Evolutionary conservation across 53 echinoderm and acorn worm genomes (phyloP).

Genomic region (Echinometra lucunter): DNA sequence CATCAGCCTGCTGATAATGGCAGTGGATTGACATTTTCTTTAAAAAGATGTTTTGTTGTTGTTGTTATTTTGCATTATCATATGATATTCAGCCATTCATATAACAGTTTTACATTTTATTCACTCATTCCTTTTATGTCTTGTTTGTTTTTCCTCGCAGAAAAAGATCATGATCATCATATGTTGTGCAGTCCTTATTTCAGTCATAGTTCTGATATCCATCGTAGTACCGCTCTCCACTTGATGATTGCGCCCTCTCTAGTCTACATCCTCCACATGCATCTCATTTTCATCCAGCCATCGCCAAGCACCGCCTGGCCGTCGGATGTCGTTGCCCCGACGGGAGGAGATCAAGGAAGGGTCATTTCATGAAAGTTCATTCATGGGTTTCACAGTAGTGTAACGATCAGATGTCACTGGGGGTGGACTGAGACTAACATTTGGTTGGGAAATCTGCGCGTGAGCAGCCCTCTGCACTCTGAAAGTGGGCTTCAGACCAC

Average conservation of each 20-base stretch:
- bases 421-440: too few species aligned
- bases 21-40: too few species aligned
- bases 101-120: background rate
- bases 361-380: background rate
- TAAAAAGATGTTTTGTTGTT: background rate
- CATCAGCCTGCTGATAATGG: too few species aligned
- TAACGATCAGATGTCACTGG: too few species aligned
- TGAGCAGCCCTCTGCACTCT: too few species aligned
- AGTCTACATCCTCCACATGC: background rate
- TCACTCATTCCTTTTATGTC: background rate
- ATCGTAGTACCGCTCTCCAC: conserved; percentile 68
- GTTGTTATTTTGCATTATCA: background rate
- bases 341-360: background rate
- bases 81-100: background rate
- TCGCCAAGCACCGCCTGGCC: background rate
- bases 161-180: conserved; percentile 92
- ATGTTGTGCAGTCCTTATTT: conserved; percentile 83
- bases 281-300: conserved; percentile 42
- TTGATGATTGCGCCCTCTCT: conserved; percentile 57
- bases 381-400: background rate
- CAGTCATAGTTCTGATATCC: conserved; percentile 77
- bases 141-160: conserved; percentile 62
- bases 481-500: too few species aligned
- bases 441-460: too few species aligned
- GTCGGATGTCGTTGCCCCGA: background rate